phyloP scores from a whole-genome alignment of 2,888 invertebrate species.

The Pegoplata infirma region DNA sequence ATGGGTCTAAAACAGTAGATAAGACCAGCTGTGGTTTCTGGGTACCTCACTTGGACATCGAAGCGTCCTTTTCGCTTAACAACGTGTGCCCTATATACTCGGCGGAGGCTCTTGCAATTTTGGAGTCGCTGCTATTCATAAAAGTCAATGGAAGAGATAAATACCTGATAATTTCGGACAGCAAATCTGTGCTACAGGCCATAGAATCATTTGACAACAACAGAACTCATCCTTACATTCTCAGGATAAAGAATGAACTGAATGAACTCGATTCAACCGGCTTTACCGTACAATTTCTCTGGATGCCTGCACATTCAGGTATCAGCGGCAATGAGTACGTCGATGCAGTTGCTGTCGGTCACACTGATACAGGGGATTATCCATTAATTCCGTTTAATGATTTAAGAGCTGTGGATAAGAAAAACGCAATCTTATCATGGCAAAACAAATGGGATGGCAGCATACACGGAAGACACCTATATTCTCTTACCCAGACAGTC shows the following conservation, averaged over 20 bases:
- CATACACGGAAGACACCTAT: not conserved
- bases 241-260: not conserved
- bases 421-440: not conserved
- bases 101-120: conserved; percentile 21
- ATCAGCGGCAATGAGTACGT: conserved; percentile 16
- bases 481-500: not conserved
- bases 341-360: not conserved
- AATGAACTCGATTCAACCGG: too few species aligned
- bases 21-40: conserved; percentile 15
- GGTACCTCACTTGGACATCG: conserved; percentile 9
- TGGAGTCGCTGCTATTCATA: conserved; percentile 12
- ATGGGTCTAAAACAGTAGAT: conserved; percentile 13
- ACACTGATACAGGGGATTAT: not conserved
- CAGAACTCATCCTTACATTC: conserved; percentile 25
- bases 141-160: not conserved
- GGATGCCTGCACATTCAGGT: conserved; percentile 23
- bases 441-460: conserved; percentile 5
- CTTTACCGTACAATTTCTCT: too few species aligned
- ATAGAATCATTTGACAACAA: not conserved
- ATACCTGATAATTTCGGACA: conserved; percentile 23
- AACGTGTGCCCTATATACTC: not conserved
- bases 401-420: too few species aligned
- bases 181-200: conserved; percentile 24
- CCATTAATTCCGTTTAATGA: too few species aligned
- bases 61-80: conserved; percentile 15